Evolutionary conservation across 2,797 vertebrate species (phyloP).

Genomic region (Ammospiza maritima): DNA sequence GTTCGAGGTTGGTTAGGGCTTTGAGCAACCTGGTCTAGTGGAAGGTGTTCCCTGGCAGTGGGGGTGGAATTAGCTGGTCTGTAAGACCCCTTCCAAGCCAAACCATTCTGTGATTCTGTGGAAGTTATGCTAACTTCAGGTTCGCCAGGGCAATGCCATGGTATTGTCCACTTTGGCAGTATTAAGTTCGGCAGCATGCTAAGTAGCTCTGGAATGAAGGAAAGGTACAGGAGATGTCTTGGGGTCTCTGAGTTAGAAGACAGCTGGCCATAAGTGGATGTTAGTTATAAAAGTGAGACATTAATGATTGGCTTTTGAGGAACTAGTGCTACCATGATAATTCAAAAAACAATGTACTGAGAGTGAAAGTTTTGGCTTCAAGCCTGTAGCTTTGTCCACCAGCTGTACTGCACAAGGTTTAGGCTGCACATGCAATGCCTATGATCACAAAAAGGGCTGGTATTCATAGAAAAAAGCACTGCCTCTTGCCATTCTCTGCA

Average conservation of each 20-base stretch:
- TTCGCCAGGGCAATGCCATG: neutral
- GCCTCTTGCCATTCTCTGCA: neutral
- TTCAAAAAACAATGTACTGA: neutral
- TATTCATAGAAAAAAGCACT: neutral
- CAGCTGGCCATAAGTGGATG: neutral
- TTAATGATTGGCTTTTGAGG: neutral
- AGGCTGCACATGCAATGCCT: accelerated
- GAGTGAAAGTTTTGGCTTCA: neutral
- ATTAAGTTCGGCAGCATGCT: neutral
- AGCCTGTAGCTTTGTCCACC: neutral
- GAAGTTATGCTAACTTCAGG: neutral
- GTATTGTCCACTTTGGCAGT: neutral
- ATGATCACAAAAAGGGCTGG: neutral
- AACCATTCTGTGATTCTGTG: neutral
- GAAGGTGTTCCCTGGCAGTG: neutral
- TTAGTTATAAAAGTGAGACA: neutral
- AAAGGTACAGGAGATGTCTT: neutral
- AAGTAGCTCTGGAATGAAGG: neutral
- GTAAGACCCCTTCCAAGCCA: neutral
- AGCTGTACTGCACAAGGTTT: neutral
- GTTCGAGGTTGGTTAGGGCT: neutral
- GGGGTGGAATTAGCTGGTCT: neutral
- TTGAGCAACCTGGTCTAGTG: neutral
- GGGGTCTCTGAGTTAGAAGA: neutral
- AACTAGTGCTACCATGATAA: neutral